Base-by-base conservation (phyloP, 2,888 invertebrate species). In the Aleiodes alternator region DNA sequence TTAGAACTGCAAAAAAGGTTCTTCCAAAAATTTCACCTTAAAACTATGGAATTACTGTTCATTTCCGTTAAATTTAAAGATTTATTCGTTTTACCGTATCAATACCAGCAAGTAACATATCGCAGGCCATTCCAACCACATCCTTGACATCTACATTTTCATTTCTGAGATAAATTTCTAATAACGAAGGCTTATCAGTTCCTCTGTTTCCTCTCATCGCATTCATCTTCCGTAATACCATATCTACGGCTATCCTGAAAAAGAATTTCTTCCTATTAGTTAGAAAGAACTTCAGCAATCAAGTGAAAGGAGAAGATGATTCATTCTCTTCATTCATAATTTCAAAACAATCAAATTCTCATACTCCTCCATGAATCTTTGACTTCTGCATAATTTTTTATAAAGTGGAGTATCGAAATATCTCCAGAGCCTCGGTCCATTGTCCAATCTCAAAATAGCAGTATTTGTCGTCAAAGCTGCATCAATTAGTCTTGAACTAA, bases 61-160 rank as follows among this genome's bases (percentile, higher is more conserved):
- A 43, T 72, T 66, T 16, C 68, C 11, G 9, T 34, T 48, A 0
- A 56, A 68, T n/a, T 50, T 8, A 3, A 8, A 9, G 43, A 9
- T 48, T 72, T 71, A 31, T 23, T 57, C 5, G 55, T 74, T 56
- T 90, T 90, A 95, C 95, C 77, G 97, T 97, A 86, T 97, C 97
- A 74, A 97, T 93, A 74, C 96, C 96, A 70, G 96, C 97, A 86
- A 97, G 91, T 31, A 97, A 89, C 86, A 96, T 93, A 89, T 97
- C 97, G 53, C 95, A 94, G 76, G 95, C 93, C 91, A 96, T 94
- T 73, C 96, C 96, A 61, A 94, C 91, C n/a, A 97, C 91, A 88
- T 97, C 97, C 85, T 94, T 94, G 23, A 93, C 90, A 87, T 96
- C 94, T 4, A 96, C 87, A 81, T 93, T 93, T 0, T 94, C 91